Conservation (phyloP, 2,797 vertebrate species). For the Tarsius wallacei region DNA sequence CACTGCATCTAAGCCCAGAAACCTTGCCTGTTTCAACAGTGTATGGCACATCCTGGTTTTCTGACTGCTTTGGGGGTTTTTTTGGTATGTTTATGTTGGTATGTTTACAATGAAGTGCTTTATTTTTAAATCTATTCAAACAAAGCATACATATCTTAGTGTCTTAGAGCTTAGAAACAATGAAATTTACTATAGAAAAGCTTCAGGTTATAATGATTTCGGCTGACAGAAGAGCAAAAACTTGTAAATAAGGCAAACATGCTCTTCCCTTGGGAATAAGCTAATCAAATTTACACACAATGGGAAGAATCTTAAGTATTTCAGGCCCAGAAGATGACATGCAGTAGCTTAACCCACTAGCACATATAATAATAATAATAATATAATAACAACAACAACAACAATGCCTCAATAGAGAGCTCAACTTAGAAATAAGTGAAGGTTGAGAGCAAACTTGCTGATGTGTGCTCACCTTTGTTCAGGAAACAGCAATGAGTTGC, state of each 20-base stretch:
- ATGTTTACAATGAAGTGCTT: constrained; percentile 40
- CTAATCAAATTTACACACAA: constrained; percentile 52
- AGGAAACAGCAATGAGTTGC: neutral
- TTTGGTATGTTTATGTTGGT: neutral
- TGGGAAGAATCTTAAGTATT: constrained; percentile 33
- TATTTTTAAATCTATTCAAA: constrained; percentile 61
- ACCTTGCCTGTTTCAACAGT: neutral
- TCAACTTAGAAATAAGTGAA: constrained; percentile 45
- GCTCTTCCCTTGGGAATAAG: neutral
- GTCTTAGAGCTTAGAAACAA: constrained; percentile 59
- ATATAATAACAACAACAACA: neutral
- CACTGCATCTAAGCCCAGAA: neutral
- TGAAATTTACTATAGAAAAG: constrained; percentile 52
- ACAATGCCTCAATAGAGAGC: constrained; percentile 31
- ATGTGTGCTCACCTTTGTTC: neutral
- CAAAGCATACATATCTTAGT: constrained; percentile 39
- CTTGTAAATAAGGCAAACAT: constrained; percentile 62
- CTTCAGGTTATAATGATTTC: constrained; percentile 50
- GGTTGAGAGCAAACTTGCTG: neutral
- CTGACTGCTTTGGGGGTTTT: neutral
- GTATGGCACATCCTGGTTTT: neutral
- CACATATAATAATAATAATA: neutral
- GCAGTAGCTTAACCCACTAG: constrained; percentile 48
- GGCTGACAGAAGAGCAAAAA: constrained; percentile 37
- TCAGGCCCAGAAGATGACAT: constrained; percentile 25